phyloP scores from a whole-genome alignment of 2,113 vertebrate genomes.

The Pipa parva region DNA sequence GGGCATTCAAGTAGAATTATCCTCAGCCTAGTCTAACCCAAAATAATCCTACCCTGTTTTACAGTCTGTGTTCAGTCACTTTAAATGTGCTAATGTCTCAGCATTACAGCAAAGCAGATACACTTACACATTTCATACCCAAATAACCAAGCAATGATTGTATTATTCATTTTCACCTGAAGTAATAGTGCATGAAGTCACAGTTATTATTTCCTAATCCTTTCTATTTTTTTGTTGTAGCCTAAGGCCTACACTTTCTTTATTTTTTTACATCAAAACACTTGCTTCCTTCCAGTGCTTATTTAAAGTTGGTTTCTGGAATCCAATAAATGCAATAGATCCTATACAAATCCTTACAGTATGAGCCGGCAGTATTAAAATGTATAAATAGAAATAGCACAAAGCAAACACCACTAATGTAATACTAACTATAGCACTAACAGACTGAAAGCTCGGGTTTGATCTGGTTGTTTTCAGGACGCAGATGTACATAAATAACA shows the following conservation, averaged over 20 bases:
- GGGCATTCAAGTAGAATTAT: constrained; percentile 57
- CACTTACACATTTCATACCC: constrained; percentile 56
- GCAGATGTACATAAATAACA: too few species aligned
- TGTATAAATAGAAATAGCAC: too few species aligned
- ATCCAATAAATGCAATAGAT: background rate
- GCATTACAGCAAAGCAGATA: constrained; percentile 48
- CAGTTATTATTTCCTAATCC: constrained; percentile 66
- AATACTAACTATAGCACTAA: too few species aligned
- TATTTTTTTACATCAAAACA: constrained; percentile 64
- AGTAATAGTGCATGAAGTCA: constrained; percentile 63
- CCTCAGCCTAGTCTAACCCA: constrained; percentile 55
- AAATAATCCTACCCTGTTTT: constrained; percentile 55
- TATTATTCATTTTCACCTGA: constrained; percentile 71
- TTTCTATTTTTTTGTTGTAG: constrained; percentile 51
- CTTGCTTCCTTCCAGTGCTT: constrained; percentile 40
- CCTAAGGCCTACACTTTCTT: constrained; percentile 58
- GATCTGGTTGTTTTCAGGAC: too few species aligned
- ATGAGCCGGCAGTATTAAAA: too few species aligned
- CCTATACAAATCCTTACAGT: too few species aligned
- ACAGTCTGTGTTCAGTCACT: constrained; percentile 50
- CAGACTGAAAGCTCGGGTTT: too few species aligned
- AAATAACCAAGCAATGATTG: constrained; percentile 64
- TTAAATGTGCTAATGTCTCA: constrained; percentile 53
- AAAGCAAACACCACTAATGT: too few species aligned
- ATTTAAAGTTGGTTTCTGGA: constrained; percentile 18